Base-by-base conservation (phyloP, 2,888 invertebrate species). In the Mellilla xanthometata region DNA sequence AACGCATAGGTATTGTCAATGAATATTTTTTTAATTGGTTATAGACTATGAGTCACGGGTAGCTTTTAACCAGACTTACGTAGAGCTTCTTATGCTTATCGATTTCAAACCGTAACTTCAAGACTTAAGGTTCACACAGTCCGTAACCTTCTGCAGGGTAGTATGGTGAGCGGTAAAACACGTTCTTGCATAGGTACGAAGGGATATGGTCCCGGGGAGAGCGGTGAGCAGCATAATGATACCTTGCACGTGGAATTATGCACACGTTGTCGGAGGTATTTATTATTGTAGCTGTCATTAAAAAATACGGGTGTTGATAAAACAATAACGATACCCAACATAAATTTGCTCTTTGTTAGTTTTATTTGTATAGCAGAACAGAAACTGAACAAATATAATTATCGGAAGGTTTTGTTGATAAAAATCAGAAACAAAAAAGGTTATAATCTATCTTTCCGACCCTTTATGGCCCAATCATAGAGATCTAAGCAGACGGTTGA, bases 11-110 rank as follows among this genome's bases (percentile, higher is more conserved):
- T 28, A 41, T 33, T 8, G 33, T 45, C 39, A 49, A 30, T 48
- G 45, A 43, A 46, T 46, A 54, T 50, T 57, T 51, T n/a, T 58
- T 56, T 58, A 54, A 57, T 60, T 55, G 50, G 50, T 48, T 51
- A 45, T 55, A 38, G 52, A 34, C 31, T 58, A 52, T 60, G 58
- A 58, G 39, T 60, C 60, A 60, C 47, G 39, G 41, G 26, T 31
- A 41, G 43, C 44, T 46, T 23, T 45, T 39, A 31, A 32, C 11
- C 38, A 39, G 26, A n/a, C 29, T 29, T 23, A 19, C 8, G 9
- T 24, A 30, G 13, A 45, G 29, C 40, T 42, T 45, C 9, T 23
- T 2, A 11, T 7, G 15, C 29, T 6, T 12, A 7, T 19, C 7
- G 2, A 39, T 12, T 48, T 27, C 19, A 12, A 30, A 15, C 27